These are phyloP conservation scores for Ridgeia piscesae DNA, from an alignment of 1,140 invertebrate genomes.

Conservation along the genomic window DNA sequence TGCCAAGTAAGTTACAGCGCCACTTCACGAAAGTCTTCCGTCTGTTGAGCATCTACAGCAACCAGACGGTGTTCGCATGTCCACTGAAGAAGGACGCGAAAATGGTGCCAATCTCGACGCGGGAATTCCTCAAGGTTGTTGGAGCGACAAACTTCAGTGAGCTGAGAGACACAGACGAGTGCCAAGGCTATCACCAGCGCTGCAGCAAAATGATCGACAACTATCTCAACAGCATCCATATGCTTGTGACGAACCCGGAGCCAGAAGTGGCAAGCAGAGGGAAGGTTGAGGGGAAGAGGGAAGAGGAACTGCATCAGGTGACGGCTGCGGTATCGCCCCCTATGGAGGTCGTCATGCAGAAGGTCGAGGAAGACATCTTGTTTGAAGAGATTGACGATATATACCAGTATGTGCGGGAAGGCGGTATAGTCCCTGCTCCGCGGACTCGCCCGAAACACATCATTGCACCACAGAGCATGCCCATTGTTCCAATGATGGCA, in stretches of 20 bases:
- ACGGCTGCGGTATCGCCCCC: background rate
- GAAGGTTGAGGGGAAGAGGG: conserved; percentile 49
- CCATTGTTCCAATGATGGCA: background rate
- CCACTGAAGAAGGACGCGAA: conserved; percentile 68
- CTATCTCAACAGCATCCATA: conserved; percentile 77
- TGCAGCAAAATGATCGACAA: conserved; percentile 77
- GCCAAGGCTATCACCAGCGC: conserved; percentile 76
- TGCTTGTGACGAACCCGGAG: conserved; percentile 57
- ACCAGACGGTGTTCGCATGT: conserved; percentile 75
- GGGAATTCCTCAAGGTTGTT: conserved; percentile 82
- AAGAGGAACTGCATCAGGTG: conserved; percentile 64
- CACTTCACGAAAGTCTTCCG: conserved; percentile 68
- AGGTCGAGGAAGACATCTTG: conserved; percentile 61
- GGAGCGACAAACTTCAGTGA: conserved; percentile 80
- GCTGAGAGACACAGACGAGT: conserved; percentile 77
- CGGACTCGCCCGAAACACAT: conserved; percentile 46
- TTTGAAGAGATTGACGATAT: conserved; percentile 97
- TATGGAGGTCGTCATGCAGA: conserved; percentile 33
- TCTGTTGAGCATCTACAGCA: conserved; percentile 78
- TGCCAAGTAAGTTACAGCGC: conserved; percentile 70
- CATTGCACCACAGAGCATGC: background rate
- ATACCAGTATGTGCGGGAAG: conserved; percentile 86
- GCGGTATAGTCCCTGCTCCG: conserved; percentile 75
- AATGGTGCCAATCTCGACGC: conserved; percentile 78
- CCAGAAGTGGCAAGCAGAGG: conserved; percentile 44